Percentiles rank a stretch among this genome's conserved stretches.
These are phyloP conservation scores for Tauraco hartlaubi DNA, from an alignment of 2,797 vertebrate genomes.

Conservation along the genomic window DNA sequence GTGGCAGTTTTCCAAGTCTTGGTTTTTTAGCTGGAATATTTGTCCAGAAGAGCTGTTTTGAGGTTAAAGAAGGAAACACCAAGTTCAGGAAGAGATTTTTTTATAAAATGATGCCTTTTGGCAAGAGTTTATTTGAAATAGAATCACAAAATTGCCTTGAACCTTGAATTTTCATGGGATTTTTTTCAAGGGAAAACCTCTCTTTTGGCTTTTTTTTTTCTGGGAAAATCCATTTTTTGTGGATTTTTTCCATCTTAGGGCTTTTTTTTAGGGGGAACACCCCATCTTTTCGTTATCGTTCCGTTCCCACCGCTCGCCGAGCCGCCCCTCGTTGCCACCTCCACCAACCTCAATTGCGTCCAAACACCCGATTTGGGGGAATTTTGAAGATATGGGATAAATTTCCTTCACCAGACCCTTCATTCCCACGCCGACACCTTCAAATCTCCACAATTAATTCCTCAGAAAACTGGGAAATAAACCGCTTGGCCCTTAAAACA, in stretches of 20 bases:
- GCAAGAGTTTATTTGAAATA: background rate
- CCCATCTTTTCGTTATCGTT: accelerated
- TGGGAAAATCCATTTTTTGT: background rate
- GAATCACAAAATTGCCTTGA: background rate
- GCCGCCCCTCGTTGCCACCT: background rate
- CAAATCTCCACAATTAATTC: background rate
- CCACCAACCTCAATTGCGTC: accelerated
- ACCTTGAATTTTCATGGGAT: background rate
- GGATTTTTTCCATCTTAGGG: background rate
- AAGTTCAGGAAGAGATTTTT: background rate
- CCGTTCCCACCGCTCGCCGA: accelerated
- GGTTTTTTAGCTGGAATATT: background rate
- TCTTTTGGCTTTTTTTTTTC: background rate
- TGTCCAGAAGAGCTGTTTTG: background rate
- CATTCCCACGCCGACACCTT: accelerated
- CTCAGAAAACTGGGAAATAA: background rate
- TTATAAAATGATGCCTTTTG: background rate
- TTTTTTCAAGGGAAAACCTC: background rate
- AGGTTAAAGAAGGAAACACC: background rate
- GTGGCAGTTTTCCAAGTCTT: background rate
- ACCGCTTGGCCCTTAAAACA: background rate
- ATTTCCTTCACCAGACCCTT: background rate
- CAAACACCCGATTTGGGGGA: background rate
- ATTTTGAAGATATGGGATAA: background rate
- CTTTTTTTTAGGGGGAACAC: background rate